Evolutionary conservation across 2,888 invertebrate genomes (phyloP).

Genomic region (Drosophila meridionalis): DNA sequence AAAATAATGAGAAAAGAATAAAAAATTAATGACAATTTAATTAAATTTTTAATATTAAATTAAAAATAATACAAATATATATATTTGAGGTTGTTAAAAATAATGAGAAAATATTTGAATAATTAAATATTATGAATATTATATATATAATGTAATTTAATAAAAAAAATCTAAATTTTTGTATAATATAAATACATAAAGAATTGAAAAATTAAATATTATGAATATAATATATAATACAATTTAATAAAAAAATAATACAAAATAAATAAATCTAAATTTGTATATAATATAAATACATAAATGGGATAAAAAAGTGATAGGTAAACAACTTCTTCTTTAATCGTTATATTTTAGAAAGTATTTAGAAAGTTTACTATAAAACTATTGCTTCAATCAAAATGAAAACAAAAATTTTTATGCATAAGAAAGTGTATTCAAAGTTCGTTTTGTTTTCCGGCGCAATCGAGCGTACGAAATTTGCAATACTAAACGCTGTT

Average conservation of each 20-base stretch:
- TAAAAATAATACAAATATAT: no score
- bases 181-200: neutral
- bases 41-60: neutral
- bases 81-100: no score
- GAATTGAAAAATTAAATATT: no score
- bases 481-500: slow-evolving; percentile 76
- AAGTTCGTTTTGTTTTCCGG: neutral
- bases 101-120: no score
- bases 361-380: neutral
- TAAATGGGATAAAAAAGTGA: neutral
- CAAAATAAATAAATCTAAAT: neutral
- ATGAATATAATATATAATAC: no score
- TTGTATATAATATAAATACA: neutral
- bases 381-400: neutral
- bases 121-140: no score
- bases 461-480: slow-evolving; percentile 72
- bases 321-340: neutral
- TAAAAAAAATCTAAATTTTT: no score
- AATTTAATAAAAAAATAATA: neutral
- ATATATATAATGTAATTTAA: no score
- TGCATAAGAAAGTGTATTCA: neutral
- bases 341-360: neutral
- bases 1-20: no score
- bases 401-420: neutral
- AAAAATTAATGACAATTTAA: neutral